phyloP scores from a whole-genome alignment of 2,797 vertebrate species.

The Pseudocheirus occidentalis region DNA sequence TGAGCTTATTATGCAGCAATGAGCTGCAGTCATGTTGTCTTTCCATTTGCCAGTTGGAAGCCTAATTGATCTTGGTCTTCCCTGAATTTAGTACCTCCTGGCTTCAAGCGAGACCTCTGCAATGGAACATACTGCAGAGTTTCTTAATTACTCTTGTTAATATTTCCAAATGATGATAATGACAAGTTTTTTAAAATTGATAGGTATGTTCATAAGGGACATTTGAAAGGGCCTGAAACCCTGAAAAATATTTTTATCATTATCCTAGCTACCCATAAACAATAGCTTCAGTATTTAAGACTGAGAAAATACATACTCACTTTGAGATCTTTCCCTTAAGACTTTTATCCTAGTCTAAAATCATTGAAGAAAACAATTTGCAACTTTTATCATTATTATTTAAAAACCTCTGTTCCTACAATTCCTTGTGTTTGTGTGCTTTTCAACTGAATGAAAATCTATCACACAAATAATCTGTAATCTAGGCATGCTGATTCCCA shows the following conservation, averaged over 20 bases:
- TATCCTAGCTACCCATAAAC: neutral
- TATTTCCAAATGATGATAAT: neutral
- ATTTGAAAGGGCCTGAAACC: neutral
- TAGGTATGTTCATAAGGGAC: neutral
- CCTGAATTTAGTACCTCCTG: neutral
- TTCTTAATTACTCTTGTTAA: neutral
- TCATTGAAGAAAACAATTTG: conserved; percentile 10
- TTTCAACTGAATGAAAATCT: conserved; percentile 60
- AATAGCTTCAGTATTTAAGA: neutral
- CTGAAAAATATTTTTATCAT: neutral
- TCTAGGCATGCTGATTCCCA: conserved; percentile 50
- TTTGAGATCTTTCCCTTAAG: neutral
- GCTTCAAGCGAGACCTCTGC: neutral
- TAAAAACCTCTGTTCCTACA: conserved; percentile 7
- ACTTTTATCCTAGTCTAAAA: neutral
- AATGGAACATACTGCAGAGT: neutral
- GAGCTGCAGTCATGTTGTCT: neutral
- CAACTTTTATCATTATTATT: neutral
- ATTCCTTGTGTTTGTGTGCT: conserved; percentile 14
- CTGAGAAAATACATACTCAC: neutral
- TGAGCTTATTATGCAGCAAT: neutral
- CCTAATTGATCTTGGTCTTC: neutral
- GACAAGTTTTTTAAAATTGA: neutral
- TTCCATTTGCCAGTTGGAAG: neutral
- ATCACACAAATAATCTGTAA: conserved; percentile 51